Evolutionary conservation across 2,888 invertebrate genomes (phyloP).

Genomic region (Calameuta filiformis): DNA sequence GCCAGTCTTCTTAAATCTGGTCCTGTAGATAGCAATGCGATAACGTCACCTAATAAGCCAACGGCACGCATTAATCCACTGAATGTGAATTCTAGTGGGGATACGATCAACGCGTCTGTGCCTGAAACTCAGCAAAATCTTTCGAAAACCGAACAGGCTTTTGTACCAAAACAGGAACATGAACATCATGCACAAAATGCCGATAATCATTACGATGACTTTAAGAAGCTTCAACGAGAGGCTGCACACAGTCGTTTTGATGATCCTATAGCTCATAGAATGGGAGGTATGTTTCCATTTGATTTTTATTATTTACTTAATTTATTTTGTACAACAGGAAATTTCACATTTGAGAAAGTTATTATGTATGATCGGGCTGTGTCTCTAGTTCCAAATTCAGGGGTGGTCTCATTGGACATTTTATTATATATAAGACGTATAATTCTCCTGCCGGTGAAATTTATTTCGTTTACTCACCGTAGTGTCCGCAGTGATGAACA

Average conservation of each 20-base stretch:
- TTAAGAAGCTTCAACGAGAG: constrained; percentile 21
- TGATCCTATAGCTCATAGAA: constrained; percentile 76
- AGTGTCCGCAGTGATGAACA: neutral
- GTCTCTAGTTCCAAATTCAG: neutral
- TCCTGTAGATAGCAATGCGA: constrained; percentile 14
- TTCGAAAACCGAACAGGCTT: neutral
- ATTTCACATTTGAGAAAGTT: neutral
- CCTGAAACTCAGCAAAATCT: neutral
- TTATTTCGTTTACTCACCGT: neutral
- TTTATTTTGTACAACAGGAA: neutral
- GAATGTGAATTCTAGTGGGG: constrained; percentile 24
- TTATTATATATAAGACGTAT: neutral
- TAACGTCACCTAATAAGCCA: constrained; percentile 42
- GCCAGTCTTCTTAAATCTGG: constrained; percentile 59
- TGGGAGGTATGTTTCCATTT: constrained; percentile 73
- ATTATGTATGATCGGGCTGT: neutral
- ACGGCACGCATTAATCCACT: constrained; percentile 51
- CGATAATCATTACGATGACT: constrained; percentile 15
- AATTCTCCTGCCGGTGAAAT: neutral
- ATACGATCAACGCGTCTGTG: neutral
- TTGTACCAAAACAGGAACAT: constrained; percentile 20
- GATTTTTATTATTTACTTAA: constrained; percentile 7
- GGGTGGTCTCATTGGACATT: neutral
- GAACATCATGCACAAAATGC: constrained; percentile 27
- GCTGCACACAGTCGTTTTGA: constrained; percentile 62